Evolutionary conservation across 2,113 vertebrate genomes (phyloP).

Genomic region (Ariopsis seemanni): DNA sequence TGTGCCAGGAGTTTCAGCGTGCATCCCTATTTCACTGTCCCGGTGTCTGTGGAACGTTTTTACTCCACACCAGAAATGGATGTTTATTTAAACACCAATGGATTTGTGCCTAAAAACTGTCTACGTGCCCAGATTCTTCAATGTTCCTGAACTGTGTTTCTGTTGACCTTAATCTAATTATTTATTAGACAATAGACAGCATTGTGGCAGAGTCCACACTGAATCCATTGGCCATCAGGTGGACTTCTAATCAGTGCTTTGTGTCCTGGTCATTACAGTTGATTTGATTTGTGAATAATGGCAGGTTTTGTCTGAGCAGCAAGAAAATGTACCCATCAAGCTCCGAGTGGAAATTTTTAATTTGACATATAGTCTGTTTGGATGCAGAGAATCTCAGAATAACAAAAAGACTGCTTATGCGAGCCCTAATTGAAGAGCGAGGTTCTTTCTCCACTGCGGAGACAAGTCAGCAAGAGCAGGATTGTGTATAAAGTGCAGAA

Average conservation of each 20-base stretch:
- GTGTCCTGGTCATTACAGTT: conserved; percentile 40
- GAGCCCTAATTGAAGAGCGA: conserved; percentile 45
- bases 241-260: conserved; percentile 43
- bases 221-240: conserved; percentile 33
- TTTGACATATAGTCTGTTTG: conserved; percentile 52
- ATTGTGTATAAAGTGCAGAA: background rate
- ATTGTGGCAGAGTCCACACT: conserved; percentile 31
- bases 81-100: conserved; percentile 31
- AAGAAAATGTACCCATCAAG: conserved; percentile 54
- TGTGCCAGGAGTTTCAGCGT: conserved; percentile 12
- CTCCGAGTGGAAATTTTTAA: conserved; percentile 43
- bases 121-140: conserved; percentile 3
- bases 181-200: conserved; percentile 28
- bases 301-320: conserved; percentile 48
- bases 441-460: background rate
- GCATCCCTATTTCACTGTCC: conserved; percentile 10
- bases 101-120: conserved; percentile 14
- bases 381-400: conserved; percentile 46
- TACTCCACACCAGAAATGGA: conserved; percentile 7
- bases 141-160: conserved; percentile 1
- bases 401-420: conserved; percentile 38
- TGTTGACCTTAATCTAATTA: conserved; percentile 29
- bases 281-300: conserved; percentile 46
- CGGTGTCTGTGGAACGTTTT: conserved; percentile 10
- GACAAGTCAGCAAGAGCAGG: conserved; percentile 12